Evolutionary conservation across 2,797 vertebrate species (phyloP).

Genomic region (Etheostoma nigrum): DNA sequence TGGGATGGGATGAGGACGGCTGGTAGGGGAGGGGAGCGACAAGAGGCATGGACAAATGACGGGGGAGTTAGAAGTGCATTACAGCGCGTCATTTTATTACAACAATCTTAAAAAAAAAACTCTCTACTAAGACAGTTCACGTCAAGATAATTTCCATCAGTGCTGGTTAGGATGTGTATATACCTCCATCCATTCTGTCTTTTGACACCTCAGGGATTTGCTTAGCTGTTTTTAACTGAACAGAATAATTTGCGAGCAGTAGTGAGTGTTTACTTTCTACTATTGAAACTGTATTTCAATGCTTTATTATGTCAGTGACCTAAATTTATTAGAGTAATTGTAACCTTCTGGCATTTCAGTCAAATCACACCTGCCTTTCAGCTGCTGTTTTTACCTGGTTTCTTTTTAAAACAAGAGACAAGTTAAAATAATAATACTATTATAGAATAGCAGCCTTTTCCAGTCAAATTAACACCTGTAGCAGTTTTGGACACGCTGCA

Average conservation of each 20-base stretch:
- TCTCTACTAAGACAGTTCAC: slow-evolving; percentile 30
- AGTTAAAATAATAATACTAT: slow-evolving; percentile 2
- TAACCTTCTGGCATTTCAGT: slow-evolving; percentile 34
- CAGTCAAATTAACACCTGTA: slow-evolving; percentile 32
- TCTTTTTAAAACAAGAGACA: slow-evolving; percentile 37
- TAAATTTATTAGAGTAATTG: slow-evolving; percentile 30
- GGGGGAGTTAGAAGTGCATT: slow-evolving; percentile 53
- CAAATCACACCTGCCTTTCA: slow-evolving; percentile 27
- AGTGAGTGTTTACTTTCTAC: slow-evolving; percentile 18
- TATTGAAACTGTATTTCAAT: slow-evolving; percentile 19
- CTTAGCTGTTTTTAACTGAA: slow-evolving; percentile 1
- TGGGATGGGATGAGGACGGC: slow-evolving; percentile 68
- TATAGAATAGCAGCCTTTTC: slow-evolving; percentile 35
- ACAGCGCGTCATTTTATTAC: slow-evolving; percentile 38
- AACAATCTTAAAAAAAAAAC: slow-evolving; percentile 66
- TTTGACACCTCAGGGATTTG: slow-evolving; percentile 25
- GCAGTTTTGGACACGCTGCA: slow-evolving; percentile 40
- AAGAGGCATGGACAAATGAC: slow-evolving; percentile 35
- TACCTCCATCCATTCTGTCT: slow-evolving; percentile 8
- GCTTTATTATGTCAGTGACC: slow-evolving; percentile 34
- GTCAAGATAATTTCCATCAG: slow-evolving; percentile 49
- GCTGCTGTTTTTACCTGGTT: slow-evolving; percentile 57
- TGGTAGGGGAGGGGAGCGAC: slow-evolving; percentile 31
- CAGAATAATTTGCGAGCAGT: slow-evolving; percentile 19
- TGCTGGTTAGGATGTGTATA: slow-evolving; percentile 31